These are phyloP conservation scores for Drosophila incognita DNA, from an alignment of 2,888 invertebrate species.

Conservation along the genomic window DNA sequence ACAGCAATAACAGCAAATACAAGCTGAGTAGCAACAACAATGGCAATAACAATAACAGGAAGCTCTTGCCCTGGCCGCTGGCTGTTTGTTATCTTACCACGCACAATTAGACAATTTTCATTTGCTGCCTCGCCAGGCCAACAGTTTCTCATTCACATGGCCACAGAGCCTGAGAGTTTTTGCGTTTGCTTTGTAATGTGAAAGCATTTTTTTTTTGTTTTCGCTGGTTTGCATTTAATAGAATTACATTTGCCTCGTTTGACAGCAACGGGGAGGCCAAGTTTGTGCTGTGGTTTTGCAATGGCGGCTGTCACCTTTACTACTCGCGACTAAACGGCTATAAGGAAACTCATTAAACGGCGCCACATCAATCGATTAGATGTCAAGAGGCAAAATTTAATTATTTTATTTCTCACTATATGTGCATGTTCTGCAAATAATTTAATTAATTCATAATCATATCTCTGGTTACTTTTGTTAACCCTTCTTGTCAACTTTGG, in stretches of 20 bases:
- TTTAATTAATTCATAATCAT: constrained; percentile 32
- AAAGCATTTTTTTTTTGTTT: constrained; percentile 59
- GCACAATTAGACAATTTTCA: constrained; percentile 80
- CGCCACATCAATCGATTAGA: neutral
- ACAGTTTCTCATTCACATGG: constrained; percentile 50
- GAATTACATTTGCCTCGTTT: constrained; percentile 53
- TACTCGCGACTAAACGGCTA: neutral
- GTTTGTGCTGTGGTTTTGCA: constrained; percentile 19
- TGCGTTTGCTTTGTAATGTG: constrained; percentile 43
- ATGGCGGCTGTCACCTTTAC: constrained; percentile 5
- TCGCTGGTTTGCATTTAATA: constrained; percentile 53
- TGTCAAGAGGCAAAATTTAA: neutral
- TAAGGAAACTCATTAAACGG: constrained; percentile 6
- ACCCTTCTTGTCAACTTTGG: constrained; percentile 13
- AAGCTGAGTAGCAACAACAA: constrained; percentile 21
- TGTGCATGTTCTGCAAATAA: neutral
- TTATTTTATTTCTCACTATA: neutral
- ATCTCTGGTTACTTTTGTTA: neutral
- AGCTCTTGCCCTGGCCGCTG: constrained; percentile 59
- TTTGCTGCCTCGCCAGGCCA: constrained; percentile 39
- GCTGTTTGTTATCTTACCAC: constrained; percentile 78
- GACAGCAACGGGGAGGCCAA: constrained; percentile 10
- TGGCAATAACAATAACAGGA: constrained; percentile 71
- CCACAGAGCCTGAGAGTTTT: constrained; percentile 56
- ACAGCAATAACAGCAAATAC: constrained; percentile 24